phyloP scores from a whole-genome alignment of 2,113 vertebrate genomes.

The Labrus mixtus region DNA sequence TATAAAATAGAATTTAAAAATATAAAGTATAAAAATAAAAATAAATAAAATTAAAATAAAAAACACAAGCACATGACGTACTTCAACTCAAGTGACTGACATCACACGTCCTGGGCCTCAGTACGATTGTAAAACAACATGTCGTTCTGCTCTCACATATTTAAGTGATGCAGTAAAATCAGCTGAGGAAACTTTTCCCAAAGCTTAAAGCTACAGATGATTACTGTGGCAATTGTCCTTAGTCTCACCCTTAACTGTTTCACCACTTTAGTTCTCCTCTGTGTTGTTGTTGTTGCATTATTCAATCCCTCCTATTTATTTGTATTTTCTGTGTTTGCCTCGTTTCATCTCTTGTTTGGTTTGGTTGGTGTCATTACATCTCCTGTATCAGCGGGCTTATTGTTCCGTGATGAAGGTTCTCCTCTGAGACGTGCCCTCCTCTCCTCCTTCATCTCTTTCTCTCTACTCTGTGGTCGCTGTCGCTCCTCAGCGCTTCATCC shows the following conservation, averaged over 20 bases:
- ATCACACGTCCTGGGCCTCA: too few relatives aligned
- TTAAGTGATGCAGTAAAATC: too few relatives aligned
- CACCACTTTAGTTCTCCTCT: not conserved
- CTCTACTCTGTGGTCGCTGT: conserved; percentile 22
- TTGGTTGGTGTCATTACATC: conserved; percentile 18
- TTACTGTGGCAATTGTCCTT: not conserved
- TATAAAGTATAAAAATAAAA: too few relatives aligned
- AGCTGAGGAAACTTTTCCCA: too few relatives aligned
- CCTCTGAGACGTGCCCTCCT: conserved; percentile 13
- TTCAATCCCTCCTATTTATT: not conserved
- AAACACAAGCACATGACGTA: too few relatives aligned
- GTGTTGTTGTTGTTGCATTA: conserved; percentile 1
- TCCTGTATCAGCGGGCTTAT: conserved; percentile 15
- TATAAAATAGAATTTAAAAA: too few relatives aligned
- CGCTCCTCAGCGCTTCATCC: conserved; percentile 23
- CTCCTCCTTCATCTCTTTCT: conserved; percentile 27
- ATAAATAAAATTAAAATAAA: too few relatives aligned
- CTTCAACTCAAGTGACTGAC: too few relatives aligned
- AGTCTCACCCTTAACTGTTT: not conserved
- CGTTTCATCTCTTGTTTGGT: conserved; percentile 21
- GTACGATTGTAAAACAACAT: too few relatives aligned
- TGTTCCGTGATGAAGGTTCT: conserved; percentile 33
- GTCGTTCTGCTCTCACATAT: too few relatives aligned
- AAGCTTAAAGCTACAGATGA: not conserved
- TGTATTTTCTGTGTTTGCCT: not conserved